Percentiles rank a stretch among this genome's conserved stretches.
phyloP scores from a whole-genome alignment of 2,797 vertebrate genomes.

The Phalanger gymnotis region DNA sequence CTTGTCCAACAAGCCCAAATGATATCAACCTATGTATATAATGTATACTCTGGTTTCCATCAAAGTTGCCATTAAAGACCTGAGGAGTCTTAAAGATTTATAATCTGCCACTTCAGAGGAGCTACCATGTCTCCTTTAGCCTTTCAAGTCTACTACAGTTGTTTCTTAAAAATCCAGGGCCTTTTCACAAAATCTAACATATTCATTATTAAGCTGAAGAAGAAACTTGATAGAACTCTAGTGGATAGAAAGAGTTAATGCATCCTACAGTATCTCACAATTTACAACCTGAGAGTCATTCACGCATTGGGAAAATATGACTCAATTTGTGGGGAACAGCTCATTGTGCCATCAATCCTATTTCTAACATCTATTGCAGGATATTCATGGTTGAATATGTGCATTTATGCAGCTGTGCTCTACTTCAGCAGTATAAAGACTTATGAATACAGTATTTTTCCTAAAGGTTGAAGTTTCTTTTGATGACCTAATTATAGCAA shows the following conservation, averaged over 20 bases:
- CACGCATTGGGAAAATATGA: background rate
- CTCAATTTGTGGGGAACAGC: background rate
- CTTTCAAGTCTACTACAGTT: background rate
- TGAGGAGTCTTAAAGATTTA: background rate
- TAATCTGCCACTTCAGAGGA: background rate
- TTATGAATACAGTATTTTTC: background rate
- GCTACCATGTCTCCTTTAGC: background rate
- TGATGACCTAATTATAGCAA: conserved; percentile 5
- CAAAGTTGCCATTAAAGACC: background rate
- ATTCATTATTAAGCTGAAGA: background rate
- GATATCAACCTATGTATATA: background rate
- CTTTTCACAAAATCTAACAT: background rate
- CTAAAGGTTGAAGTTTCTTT: background rate
- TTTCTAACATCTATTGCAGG: background rate
- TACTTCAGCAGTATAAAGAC: background rate
- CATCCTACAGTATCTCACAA: background rate
- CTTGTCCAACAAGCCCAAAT: background rate
- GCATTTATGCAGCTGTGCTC: background rate
- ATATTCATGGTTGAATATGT: background rate
- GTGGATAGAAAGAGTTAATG: background rate
- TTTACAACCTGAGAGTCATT: background rate
- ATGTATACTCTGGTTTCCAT: background rate
- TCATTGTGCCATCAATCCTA: background rate
- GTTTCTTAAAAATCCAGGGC: background rate
- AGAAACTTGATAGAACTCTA: background rate